Base-by-base conservation (phyloP, 2,113 vertebrate genomes). In the Pedionomus torquatus region DNA sequence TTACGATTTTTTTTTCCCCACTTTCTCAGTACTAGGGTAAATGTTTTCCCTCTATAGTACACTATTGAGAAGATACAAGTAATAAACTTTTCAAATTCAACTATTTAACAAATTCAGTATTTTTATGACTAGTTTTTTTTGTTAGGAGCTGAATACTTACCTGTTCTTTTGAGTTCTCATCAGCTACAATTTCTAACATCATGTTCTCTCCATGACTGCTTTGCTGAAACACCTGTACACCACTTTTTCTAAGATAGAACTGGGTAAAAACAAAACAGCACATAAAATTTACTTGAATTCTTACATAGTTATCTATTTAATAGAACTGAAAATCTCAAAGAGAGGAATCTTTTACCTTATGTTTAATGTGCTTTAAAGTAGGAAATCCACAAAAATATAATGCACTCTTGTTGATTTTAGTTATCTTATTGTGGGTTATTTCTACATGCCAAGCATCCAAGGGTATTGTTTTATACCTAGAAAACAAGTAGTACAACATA, bases 331-430 rank as follows among this genome's bases (percentile, higher is more conserved):
- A 86, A 84, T 12, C 28, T 17, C 65, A 68, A 89, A 79, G 76
- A 55, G 63, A 90, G 43, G 63, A 94, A 51, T 68, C 28, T 92
- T 97, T 98, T 97, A 99, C 99, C 98, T 99, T 99, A 97, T 99
- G 99, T 60, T 96, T 98, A 97, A 99, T 99, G 96, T 99, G 99
- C 52, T 99, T 99, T 95, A 99, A 96, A 35, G 99, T 99, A 93
- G 99, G 99, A 97, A 99, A 99, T 82, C 99, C 99, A 93, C 99
- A 99, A 97, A 99, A 99, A 97, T 99, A 99, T 15, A 99, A 97
- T 23, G 98, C 96, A 17, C 98, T 98, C 84, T 98, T 98, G 97
- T 99, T 98, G 33, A 98, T 77, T n/a, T 93, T 97, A 49, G 97
- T 98, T 83, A 97, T 98, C 96, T 97, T 97, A 87, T 98, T 98